Conservation (phyloP, 2,113 vertebrate genomes). For the cattle (Bos taurus) region DNA sequence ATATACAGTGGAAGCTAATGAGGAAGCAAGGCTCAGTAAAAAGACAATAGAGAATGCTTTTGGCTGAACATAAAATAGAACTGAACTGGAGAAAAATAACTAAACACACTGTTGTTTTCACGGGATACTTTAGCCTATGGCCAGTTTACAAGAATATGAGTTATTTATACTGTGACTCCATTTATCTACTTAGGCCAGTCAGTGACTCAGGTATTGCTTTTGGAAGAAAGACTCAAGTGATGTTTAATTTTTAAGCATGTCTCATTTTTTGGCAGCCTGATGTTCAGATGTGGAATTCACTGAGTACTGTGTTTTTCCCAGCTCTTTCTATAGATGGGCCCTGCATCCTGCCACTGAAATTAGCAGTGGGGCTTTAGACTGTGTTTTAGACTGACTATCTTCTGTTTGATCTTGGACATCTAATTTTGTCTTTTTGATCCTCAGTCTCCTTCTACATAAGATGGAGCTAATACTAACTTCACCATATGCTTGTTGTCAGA, state of each 20-base stretch:
- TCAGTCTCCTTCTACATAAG: not conserved
- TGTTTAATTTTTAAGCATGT: conserved; percentile 50
- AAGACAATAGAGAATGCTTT: not conserved
- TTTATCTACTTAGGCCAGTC: not conserved
- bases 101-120: not conserved
- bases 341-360: not conserved
- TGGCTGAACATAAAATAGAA: conserved; percentile 17
- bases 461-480: not conserved
- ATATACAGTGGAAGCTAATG: not conserved
- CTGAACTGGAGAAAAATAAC: not conserved
- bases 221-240: conserved; percentile 14
- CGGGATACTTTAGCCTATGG: not conserved
- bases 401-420: not conserved
- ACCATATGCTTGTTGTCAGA: not conserved
- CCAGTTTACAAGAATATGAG: not conserved
- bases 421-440: not conserved
- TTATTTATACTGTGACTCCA: conserved; percentile 24
- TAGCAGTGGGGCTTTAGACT: not conserved
- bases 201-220: conserved; percentile 39
- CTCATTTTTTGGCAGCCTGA: not conserved
- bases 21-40: not conserved
- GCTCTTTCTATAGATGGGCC: not conserved
- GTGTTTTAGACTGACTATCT: not conserved
- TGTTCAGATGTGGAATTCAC: not conserved
- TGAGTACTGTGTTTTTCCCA: not conserved